phyloP scores from a whole-genome alignment of 2,888 invertebrate species.

The Coelinius sp. region DNA sequence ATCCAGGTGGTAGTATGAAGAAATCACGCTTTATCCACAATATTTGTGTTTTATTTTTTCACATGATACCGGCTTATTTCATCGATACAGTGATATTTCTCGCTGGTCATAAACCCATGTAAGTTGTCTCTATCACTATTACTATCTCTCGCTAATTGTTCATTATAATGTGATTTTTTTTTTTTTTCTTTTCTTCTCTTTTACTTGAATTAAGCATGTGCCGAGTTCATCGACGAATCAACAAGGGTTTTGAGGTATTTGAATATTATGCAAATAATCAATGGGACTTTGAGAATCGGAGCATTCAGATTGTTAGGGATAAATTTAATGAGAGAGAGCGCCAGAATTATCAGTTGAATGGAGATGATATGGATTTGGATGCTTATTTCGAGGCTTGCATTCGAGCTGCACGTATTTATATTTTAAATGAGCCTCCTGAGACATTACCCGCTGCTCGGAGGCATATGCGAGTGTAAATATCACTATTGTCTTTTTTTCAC shows the following conservation, averaged over 20 bases:
- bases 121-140: slow-evolving; percentile 68
- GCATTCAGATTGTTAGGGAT: slow-evolving; percentile 74
- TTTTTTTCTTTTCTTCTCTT: neutral
- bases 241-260: slow-evolving; percentile 89
- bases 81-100: slow-evolving; percentile 85
- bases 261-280: slow-evolving; percentile 94
- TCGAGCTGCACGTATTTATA: slow-evolving; percentile 82
- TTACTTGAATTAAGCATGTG: slow-evolving; percentile 76
- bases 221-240: slow-evolving; percentile 85
- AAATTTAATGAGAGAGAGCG: slow-evolving; percentile 79
- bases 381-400: slow-evolving; percentile 89
- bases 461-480: slow-evolving; percentile 84
- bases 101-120: slow-evolving; percentile 91
- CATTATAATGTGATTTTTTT: too few relatives aligned
- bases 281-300: slow-evolving; percentile 88
- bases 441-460: slow-evolving; percentile 84
- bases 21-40: slow-evolving; percentile 83
- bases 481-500: slow-evolving; percentile 6
- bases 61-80: slow-evolving; percentile 90
- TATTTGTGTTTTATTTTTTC: slow-evolving; percentile 88
- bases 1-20: slow-evolving; percentile 91
- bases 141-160: too few relatives aligned
- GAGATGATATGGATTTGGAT: slow-evolving; percentile 81
- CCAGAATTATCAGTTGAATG: slow-evolving; percentile 79
- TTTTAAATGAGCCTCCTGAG: slow-evolving; percentile 87